Evolutionary conservation across 1,140 invertebrate genomes (phyloP).

Genomic region (Carposina sasakii): DNA sequence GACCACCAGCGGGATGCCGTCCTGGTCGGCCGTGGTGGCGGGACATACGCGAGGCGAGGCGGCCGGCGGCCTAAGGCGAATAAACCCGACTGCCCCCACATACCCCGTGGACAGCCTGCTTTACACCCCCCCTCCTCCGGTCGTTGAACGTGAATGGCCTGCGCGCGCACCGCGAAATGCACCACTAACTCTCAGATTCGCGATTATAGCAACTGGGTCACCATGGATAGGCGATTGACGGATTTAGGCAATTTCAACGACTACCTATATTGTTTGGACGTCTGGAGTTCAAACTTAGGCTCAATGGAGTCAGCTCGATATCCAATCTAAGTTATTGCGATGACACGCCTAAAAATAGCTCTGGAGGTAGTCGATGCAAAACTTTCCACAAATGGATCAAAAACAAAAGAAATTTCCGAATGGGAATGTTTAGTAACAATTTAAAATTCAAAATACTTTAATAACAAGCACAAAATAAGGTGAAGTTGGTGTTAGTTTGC

Average conservation of each 20-base stretch:
- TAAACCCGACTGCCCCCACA: slow-evolving; percentile 25
- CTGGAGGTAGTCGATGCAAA: too few species aligned
- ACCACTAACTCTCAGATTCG: slow-evolving; percentile 18
- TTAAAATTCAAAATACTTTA: too few species aligned
- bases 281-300: too few species aligned
- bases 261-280: too few species aligned
- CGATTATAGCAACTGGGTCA: slow-evolving; percentile 22
- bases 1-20: slow-evolving; percentile 65
- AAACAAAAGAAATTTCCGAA: too few species aligned
- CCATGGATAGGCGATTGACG: background rate
- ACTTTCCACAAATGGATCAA: too few species aligned
- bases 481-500: too few species aligned
- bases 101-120: slow-evolving; percentile 13
- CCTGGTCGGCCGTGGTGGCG: slow-evolving; percentile 59
- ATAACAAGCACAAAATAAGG: too few species aligned
- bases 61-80: slow-evolving; percentile 27
- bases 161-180: slow-evolving; percentile 45
- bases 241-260: background rate
- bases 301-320: too few species aligned
- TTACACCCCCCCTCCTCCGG: slow-evolving; percentile 15
- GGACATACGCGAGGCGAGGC: slow-evolving; percentile 33
- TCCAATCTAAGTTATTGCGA: too few species aligned
- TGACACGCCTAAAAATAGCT: too few species aligned
- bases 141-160: slow-evolving; percentile 59
- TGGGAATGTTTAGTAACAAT: too few species aligned